phyloP scores from a whole-genome alignment of 2,113 vertebrate genomes.

The Tachysurus fulvidraco region DNA sequence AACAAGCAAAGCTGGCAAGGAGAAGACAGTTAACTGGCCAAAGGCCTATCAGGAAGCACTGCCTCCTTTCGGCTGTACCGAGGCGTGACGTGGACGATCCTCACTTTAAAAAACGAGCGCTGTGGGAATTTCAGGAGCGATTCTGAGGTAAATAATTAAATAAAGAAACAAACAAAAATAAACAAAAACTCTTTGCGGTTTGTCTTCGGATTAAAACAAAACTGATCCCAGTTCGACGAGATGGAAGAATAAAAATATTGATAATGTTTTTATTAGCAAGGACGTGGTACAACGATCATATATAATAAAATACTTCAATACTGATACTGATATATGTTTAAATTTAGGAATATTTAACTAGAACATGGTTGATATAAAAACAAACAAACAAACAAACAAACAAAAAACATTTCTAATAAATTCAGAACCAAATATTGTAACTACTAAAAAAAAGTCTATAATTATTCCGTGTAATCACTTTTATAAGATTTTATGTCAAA shows the following conservation, averaged over 20 bases:
- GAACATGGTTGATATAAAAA: too few relatives aligned
- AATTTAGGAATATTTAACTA: too few relatives aligned
- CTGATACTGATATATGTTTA: too few relatives aligned
- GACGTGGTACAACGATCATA: too few relatives aligned
- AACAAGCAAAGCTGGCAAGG: not conserved
- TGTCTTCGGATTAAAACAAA: conserved; percentile 1
- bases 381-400: too few relatives aligned
- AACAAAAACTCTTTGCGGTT: not conserved
- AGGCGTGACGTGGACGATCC: not conserved
- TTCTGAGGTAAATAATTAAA: not conserved
- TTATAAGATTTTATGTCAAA: too few relatives aligned
- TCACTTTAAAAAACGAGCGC: not conserved
- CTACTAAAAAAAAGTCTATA: too few relatives aligned
- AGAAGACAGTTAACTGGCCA: not conserved
- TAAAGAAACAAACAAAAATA: not conserved
- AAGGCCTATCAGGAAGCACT: not conserved
- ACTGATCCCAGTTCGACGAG: not conserved
- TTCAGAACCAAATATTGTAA: too few relatives aligned
- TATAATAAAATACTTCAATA: too few relatives aligned
- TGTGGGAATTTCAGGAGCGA: conserved; percentile 17
- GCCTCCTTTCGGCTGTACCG: not conserved
- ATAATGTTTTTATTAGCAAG: too few relatives aligned
- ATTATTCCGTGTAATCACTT: too few relatives aligned
- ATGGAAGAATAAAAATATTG: not conserved
- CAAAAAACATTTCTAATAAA: too few relatives aligned